Evolutionary conservation across 2,113 vertebrate species (phyloP), one percentile per base, ranked within the genome.

Genomic region (Pelecanoides urinatrix): DNA sequence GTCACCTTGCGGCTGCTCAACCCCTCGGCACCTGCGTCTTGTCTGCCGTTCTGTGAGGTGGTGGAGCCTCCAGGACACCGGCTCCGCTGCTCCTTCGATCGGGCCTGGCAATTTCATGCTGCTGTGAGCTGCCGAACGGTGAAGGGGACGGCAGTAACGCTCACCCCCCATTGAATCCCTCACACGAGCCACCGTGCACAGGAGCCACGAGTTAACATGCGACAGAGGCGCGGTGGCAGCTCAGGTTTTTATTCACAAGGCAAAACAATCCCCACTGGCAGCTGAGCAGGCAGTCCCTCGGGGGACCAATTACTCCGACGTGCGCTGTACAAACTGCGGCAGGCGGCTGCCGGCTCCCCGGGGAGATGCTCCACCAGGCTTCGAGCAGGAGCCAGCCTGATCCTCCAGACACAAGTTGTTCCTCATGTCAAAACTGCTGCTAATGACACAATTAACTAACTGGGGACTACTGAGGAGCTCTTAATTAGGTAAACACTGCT

Each of bases 261-360:
- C 97, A 94, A 61, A 97, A 82, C 80, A 85, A 94, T 96, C 91
- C 95, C 97, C 94, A 78, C 94, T 96, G 98, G 98, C 98, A 98
- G 97, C 97, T 67, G 96, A 96, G 86, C 63, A 96, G 94, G 55
- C 95, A 66, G 88, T 63, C 74, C 94, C 98, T 96, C 98, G 16
- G 23, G 98, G 98, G 98, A 98, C 98, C 98, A 99, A 99, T 99
- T 99, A 99, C 93, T 94, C 96, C 92, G 84, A 98, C 97, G 78
- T 81, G 95, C 30, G 96, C 96, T 76, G 83, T 88, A 75, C 97
- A 70, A 78, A 94, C 92, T 78, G 96, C 63, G 67, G 88, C 87
- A 70, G 96, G 88, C 96, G 52, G 94, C 97, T 90, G 92, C 96
- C 70, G 47, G 75, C 67, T 83, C 97, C 96, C 67, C 2, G 1